Conservation (phyloP, 2,797 vertebrate species). For the Enteromius unitaeniatus region DNA sequence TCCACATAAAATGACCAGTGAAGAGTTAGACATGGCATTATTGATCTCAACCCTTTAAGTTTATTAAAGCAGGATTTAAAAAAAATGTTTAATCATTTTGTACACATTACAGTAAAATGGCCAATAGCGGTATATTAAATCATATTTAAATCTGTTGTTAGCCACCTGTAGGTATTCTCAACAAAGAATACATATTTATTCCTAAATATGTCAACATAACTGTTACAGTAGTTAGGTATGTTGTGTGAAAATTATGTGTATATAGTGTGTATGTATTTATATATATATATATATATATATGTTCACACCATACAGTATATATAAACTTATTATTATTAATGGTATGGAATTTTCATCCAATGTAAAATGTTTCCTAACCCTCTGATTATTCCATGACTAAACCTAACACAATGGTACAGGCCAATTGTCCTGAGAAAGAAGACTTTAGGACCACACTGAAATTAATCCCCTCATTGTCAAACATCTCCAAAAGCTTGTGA, state of each 20-base stretch:
- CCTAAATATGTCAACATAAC: not conserved
- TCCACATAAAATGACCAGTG: not conserved
- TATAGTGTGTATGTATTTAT: no score
- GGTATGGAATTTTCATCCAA: not conserved
- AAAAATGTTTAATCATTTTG: not conserved
- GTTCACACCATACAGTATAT: not conserved
- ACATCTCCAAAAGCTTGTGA: conserved; percentile 54
- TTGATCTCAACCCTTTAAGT: not conserved
- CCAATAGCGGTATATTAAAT: not conserved
- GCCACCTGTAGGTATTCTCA: not conserved
- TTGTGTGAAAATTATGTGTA: not conserved
- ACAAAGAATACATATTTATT: not conserved
- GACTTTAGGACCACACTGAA: conserved; percentile 45
- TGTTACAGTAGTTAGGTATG: not conserved
- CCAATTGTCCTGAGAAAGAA: conserved; percentile 47
- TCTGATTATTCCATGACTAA: conserved; percentile 67
- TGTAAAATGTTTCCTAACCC: not conserved
- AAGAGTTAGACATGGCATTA: not conserved
- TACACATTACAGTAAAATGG: not conserved
- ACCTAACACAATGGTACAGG: conserved; percentile 61
- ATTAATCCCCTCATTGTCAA: conserved; percentile 70
- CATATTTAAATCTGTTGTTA: not conserved
- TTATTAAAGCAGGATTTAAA: not conserved
- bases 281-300: no score
- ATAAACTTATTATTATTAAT: not conserved